phyloP scores from a whole-genome alignment of 2,113 vertebrate species.

The Podarcis cretensis region DNA sequence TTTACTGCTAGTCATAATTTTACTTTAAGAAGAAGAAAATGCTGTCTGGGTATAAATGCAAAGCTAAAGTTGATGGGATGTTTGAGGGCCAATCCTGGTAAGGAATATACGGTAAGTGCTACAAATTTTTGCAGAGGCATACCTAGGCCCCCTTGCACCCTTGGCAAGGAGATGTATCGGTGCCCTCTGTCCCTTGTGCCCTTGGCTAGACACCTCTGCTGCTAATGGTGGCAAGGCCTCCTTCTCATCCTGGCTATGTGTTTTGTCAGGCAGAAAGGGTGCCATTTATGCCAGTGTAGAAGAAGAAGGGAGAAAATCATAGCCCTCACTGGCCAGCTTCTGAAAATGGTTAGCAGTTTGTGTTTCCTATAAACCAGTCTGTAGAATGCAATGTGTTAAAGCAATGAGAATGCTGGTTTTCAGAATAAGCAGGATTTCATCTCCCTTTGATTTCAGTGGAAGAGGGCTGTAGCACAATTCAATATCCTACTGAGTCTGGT shows the following conservation, averaged over 20 bases:
- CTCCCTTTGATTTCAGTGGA: background rate
- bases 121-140: constrained; percentile 13
- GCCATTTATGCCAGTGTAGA: background rate
- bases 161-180: too few relatives aligned
- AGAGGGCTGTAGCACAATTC: background rate
- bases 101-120: constrained; percentile 18
- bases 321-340: background rate
- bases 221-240: background rate
- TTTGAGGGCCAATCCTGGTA: constrained; percentile 62
- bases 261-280: background rate
- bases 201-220: background rate
- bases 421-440: background rate
- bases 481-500: too few relatives aligned
- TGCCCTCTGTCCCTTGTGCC: too few relatives aligned
- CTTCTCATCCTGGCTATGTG: too few relatives aligned
- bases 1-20: constrained; percentile 64
- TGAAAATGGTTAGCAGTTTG: background rate
- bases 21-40: constrained; percentile 62
- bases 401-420: background rate
- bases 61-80: constrained; percentile 51
- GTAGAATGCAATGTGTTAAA: background rate
- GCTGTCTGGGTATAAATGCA: constrained; percentile 68
- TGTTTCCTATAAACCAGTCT: background rate
- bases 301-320: background rate
- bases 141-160: too few relatives aligned